phyloP scores from a whole-genome alignment of 2,113 vertebrate genomes.

The Aptenodytes patagonicus region DNA sequence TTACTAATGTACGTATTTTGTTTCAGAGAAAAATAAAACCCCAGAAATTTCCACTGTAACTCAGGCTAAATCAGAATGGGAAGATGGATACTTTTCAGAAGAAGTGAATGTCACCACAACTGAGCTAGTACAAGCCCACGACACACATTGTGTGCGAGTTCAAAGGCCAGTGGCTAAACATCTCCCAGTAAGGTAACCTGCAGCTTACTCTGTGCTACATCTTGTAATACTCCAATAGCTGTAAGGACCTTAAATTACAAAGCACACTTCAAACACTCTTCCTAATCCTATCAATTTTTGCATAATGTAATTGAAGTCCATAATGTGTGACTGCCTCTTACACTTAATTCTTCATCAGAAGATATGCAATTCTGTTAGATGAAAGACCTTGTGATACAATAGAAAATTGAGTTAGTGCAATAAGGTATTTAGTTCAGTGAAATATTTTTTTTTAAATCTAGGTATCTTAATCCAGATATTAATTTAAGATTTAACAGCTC shows the following conservation, averaged over 20 bases:
- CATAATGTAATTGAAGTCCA: neutral
- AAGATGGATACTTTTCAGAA: neutral
- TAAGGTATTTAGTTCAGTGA: neutral
- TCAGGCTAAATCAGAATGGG: conserved; percentile 9
- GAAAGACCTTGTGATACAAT: neutral
- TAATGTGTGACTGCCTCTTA: neutral
- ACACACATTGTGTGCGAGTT: neutral
- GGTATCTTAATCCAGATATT: neutral
- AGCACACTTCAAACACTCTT: neutral
- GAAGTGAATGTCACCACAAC: neutral
- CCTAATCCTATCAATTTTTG: neutral
- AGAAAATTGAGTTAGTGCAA: neutral
- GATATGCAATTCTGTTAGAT: neutral
- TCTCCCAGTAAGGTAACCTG: conserved; percentile 1
- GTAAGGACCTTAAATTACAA: neutral
- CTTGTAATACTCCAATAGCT: neutral
- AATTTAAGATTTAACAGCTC: neutral
- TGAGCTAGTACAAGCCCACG: neutral
- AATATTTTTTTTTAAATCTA: neutral
- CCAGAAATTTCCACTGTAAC: neutral
- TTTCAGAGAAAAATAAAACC: conserved; percentile 46
- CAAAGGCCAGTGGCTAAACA: neutral
- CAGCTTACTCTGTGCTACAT: neutral
- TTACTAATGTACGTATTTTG: neutral
- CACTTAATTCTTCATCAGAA: neutral